Evolutionary conservation across 2,797 vertebrate genomes (phyloP), one percentile per base, ranked within the genome.

Genomic region (Sebastes itinus): DNA sequence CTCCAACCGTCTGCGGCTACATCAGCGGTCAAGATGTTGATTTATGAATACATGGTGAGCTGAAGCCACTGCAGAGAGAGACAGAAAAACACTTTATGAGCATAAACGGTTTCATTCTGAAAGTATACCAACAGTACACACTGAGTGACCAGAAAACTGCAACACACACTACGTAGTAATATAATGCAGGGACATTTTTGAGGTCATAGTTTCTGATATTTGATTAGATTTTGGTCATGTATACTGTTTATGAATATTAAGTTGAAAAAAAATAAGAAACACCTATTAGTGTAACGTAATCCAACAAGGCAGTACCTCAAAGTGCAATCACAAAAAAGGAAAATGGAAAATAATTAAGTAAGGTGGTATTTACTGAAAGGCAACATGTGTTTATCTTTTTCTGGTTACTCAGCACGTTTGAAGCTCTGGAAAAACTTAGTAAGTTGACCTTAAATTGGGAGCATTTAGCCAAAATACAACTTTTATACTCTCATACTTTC

Each of bases 21-120:
- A 6, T 72, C 66, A 4, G 46, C 6, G 28, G 8, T 70, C 38
- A 4, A 32, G 9, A 56, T 3, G 65, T 2, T 18, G 66, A 20
- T 33, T 84, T 88, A 96, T 10, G 96, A 95, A 64, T 96, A 96
- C 95, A 96, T 91, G 68, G 96, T 96, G 85, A 96, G 86, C 89
- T 96, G 96, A 75, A 96, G 95, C 96, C 96, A 96, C 96, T 96
- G 85, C 14, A 84, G 46, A 69, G 8, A 33, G 11, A 42, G 11
- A 70, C 69, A 83, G 11, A 67, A 6, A n/a, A 12, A 42, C 0
- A 18, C 49, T 38, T 3, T 3, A 63, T 33, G 11, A 81, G 28
- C 27, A 14, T 54, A 16, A 68, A 9, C 2, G 1, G 2, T 20
- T 72, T 35, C 1, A 56, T 23, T 35, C 10, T 23, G 1, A 66